Conservation (phyloP, 2,888 invertebrate genomes). For the Drosophila pegasa region DNA sequence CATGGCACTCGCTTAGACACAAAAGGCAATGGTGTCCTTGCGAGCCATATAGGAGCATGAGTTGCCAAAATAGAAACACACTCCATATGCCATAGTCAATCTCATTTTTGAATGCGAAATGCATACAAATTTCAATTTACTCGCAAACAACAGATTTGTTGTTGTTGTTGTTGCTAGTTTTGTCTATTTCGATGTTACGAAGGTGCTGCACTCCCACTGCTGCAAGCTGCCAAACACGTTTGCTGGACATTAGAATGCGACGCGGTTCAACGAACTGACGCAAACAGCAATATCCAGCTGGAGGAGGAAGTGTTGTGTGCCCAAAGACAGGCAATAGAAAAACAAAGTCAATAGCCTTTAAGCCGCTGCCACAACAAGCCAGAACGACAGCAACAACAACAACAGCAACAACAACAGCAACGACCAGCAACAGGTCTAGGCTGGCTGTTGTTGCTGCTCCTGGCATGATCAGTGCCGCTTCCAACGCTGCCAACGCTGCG, state of each 20-base stretch:
- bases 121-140: not conserved
- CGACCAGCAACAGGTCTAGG: slow-evolving; percentile 69
- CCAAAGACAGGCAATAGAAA: slow-evolving; percentile 70
- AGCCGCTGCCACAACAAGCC: slow-evolving; percentile 49
- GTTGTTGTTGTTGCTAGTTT: slow-evolving; percentile 12
- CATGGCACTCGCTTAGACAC: not conserved
- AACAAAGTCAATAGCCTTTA: slow-evolving; percentile 74
- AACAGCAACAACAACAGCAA: slow-evolving; percentile 24
- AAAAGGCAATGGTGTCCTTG: not conserved
- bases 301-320: slow-evolving; percentile 70
- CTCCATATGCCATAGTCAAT: not conserved
- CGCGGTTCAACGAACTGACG: slow-evolving; percentile 64
- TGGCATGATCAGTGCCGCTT: slow-evolving; percentile 63
- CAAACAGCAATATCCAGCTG: slow-evolving; percentile 47
- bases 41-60: not conserved
- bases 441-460: slow-evolving; percentile 66
- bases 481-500: slow-evolving; percentile 54
- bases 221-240: slow-evolving; percentile 71
- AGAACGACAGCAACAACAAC: slow-evolving; percentile 15
- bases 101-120: not conserved
- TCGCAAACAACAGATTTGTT: not conserved
- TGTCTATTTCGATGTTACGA: slow-evolving; percentile 12
- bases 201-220: slow-evolving; percentile 36
- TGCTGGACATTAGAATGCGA: slow-evolving; percentile 70
- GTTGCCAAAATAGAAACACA: not conserved